Conservation (phyloP, 2,113 vertebrate species). For the Corythoichthys intestinalis region DNA sequence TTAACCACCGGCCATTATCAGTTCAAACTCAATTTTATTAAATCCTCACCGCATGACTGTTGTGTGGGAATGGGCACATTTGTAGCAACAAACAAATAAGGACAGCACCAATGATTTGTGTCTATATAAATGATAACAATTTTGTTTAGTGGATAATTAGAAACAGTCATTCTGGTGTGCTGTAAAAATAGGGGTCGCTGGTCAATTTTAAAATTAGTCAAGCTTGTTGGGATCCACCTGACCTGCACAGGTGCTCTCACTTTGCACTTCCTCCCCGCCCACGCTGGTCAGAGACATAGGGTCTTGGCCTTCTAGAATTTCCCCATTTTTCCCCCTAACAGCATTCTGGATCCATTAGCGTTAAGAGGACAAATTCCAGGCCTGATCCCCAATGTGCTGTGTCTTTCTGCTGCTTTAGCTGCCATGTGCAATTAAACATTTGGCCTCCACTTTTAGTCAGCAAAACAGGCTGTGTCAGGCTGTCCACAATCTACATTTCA, state of each 20-base stretch:
- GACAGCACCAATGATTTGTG: conserved; percentile 79
- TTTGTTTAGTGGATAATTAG: conserved; percentile 82
- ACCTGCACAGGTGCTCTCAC: conserved; percentile 85
- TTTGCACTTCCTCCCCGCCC: conserved; percentile 79
- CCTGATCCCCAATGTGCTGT: conserved; percentile 74
- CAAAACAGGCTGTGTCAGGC: conserved; percentile 89
- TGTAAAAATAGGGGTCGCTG: conserved; percentile 80
- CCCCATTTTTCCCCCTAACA: conserved; percentile 26
- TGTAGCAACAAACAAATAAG: conserved; percentile 82
- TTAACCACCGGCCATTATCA: conserved; percentile 61
- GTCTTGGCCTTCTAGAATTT: conserved; percentile 11
- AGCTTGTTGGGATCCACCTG: conserved; percentile 80
- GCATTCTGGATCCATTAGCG: conserved; percentile 57
- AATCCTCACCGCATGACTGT: conserved; percentile 72
- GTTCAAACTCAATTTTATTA: conserved; percentile 63
- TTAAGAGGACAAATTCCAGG: conserved; percentile 34
- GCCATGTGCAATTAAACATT: conserved; percentile 99
- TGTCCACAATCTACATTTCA: conserved; percentile 93
- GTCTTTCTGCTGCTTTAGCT: conserved; percentile 91
- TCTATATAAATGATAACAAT: conserved; percentile 78
- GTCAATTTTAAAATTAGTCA: conserved; percentile 87
- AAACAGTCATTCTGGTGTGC: conserved; percentile 75
- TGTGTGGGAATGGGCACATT: conserved; percentile 77
- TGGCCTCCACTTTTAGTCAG: conserved; percentile 95
- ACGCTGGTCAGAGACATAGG: conserved; percentile 49